Conservation (phyloP, 2,797 vertebrate genomes). For the Cirrhinus molitorella region DNA sequence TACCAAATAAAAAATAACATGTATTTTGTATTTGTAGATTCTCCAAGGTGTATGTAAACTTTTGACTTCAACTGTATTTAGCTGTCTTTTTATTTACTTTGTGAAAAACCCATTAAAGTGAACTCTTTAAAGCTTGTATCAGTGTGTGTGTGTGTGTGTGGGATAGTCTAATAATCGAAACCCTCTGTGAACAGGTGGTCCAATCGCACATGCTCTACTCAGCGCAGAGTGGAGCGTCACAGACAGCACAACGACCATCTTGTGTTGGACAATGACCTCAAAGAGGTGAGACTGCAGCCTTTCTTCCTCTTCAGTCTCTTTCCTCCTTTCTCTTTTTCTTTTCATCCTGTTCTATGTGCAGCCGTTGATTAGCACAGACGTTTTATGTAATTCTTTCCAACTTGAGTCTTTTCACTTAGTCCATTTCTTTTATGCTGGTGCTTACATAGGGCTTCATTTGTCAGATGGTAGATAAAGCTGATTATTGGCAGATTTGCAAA, state of each 20-base stretch:
- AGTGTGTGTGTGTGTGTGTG: not conserved
- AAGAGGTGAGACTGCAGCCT: conserved; percentile 78
- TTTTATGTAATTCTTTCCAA: conserved; percentile 3
- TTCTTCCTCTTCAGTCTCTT: conserved; percentile 2
- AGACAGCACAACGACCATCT: conserved; percentile 82
- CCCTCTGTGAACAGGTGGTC: conserved; percentile 84
- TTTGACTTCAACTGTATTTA: no score
- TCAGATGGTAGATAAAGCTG: not conserved
- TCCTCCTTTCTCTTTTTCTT: conserved; percentile 52
- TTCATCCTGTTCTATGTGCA: conserved; percentile 10
- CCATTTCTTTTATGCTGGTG: not conserved
- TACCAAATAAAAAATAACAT: no score
- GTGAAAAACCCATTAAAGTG: not conserved
- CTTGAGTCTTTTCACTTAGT: conserved; percentile 25
- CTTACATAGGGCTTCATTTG: not conserved
- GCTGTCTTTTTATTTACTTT: not conserved
- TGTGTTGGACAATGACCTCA: conserved; percentile 87
- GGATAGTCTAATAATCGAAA: conserved; percentile 20
- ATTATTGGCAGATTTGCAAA: not conserved
- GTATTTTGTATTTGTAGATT: no score
- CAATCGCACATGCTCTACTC: conserved; percentile 83
- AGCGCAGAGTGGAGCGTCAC: conserved; percentile 85
- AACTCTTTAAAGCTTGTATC: not conserved
- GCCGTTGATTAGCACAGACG: not conserved
- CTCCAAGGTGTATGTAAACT: no score